Evolutionary conservation across 2,797 vertebrate species (phyloP).

Genomic region (Takifugu ocellatus): DNA sequence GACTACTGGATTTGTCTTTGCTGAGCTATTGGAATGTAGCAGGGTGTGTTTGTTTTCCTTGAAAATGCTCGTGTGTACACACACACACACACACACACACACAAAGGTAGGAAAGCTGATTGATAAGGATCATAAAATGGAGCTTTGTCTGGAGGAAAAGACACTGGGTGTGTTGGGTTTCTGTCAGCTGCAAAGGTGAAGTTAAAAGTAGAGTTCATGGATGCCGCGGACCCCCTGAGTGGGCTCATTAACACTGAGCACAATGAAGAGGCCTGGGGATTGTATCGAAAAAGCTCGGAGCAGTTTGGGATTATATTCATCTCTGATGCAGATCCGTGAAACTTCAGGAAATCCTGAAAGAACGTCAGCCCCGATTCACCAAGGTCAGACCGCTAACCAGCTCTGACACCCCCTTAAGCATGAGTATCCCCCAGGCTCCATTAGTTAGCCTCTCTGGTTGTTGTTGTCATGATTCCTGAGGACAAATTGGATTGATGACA

Average conservation of each 20-base stretch:
- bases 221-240: constrained; percentile 3
- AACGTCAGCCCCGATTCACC: no score
- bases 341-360: not conserved
- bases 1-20: constrained; percentile 3
- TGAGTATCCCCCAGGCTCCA: not conserved
- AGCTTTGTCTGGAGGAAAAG: constrained; percentile 37
- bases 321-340: not conserved
- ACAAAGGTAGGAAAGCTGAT: constrained; percentile 16
- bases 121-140: constrained; percentile 46
- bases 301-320: not conserved
- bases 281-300: not conserved
- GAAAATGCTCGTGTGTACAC: constrained; percentile 7
- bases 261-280: not conserved
- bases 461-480: not conserved
- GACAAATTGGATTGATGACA: not conserved
- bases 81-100: constrained; percentile 1
- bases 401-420: not conserved
- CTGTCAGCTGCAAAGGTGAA: constrained; percentile 1
- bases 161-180: constrained; percentile 17
- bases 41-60: constrained; percentile 63
- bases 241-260: not conserved
- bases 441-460: not conserved
- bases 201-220: not conserved
- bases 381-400: not conserved
- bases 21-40: constrained; percentile 46